Percentiles rank a stretch among this genome's conserved stretches.
These are phyloP conservation scores for Pogoniulus pusillus DNA, from an alignment of 2,797 vertebrate genomes.

Conservation along the genomic window DNA sequence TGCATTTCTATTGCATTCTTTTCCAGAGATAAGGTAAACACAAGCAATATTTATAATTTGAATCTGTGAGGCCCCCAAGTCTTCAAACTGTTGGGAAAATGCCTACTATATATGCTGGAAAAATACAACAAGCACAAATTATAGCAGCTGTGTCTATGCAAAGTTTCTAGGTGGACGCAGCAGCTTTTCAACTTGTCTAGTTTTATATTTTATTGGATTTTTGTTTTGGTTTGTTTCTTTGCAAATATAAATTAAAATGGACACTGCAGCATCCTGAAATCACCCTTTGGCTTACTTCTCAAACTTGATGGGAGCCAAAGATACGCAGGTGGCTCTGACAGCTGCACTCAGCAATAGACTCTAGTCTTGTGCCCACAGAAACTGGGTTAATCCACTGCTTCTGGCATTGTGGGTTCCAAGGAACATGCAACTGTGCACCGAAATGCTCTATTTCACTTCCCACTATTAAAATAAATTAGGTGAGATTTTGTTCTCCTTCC, in stretches of 20 bases:
- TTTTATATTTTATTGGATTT: background rate
- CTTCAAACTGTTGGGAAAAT: background rate
- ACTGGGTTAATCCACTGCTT: constrained; percentile 47
- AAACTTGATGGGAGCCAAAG: background rate
- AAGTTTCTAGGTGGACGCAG: background rate
- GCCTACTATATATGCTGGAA: background rate
- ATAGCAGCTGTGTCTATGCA: background rate
- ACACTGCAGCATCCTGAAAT: constrained; percentile 10
- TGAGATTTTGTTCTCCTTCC: background rate
- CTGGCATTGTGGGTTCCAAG: background rate
- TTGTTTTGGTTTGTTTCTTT: background rate
- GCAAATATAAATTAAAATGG: background rate
- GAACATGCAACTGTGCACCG: background rate
- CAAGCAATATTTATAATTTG: fast-evolving
- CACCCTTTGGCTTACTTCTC: constrained; percentile 42
- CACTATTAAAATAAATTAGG: background rate
- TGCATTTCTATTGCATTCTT: background rate
- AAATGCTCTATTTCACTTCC: background rate
- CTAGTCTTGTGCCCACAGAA: background rate
- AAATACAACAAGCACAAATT: background rate
- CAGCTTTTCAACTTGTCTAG: background rate
- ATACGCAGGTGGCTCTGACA: constrained; percentile 57
- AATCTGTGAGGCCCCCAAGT: background rate
- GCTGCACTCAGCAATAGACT: constrained; percentile 36
- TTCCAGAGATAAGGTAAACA: background rate